These are phyloP conservation scores for Forbesichthys papilliferus DNA, from an alignment of 2,113 vertebrate genomes.

Conservation along the genomic window DNA sequence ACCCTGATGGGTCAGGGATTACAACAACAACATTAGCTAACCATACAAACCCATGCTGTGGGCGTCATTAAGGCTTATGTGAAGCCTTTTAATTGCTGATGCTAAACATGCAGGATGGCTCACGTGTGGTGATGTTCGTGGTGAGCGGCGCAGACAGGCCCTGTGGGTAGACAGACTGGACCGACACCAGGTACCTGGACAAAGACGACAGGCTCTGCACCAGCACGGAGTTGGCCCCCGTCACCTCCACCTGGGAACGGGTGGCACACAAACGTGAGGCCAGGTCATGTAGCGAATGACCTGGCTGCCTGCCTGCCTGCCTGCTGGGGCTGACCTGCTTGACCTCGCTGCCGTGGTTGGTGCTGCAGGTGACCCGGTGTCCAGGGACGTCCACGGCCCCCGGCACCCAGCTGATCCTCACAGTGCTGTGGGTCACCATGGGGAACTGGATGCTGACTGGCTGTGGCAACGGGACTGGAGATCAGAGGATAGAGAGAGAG, in stretches of 20 bases:
- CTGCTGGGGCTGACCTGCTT: slow-evolving; percentile 76
- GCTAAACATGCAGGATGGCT: slow-evolving; percentile 44
- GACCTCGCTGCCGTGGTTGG: slow-evolving; percentile 80
- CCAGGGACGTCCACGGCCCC: slow-evolving; percentile 58
- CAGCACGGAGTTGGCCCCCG: slow-evolving; percentile 76
- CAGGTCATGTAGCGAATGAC: neutral
- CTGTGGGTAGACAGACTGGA: slow-evolving; percentile 78
- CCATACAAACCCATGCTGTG: too few relatives aligned
- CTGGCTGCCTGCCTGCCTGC: neutral
- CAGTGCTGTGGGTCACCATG: slow-evolving; percentile 80
- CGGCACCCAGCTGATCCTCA: slow-evolving; percentile 82
- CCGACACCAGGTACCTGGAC: slow-evolving; percentile 83
- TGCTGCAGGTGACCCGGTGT: slow-evolving; percentile 80
- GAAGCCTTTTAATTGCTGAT: too few relatives aligned
- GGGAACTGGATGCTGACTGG: slow-evolving; percentile 81
- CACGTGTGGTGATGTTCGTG: slow-evolving; percentile 86
- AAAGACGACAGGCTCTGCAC: slow-evolving; percentile 85
- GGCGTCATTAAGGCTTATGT: too few relatives aligned
- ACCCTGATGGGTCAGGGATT: too few relatives aligned
- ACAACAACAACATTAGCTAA: too few relatives aligned
- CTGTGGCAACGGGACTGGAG: slow-evolving; percentile 76
- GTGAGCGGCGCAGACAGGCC: slow-evolving; percentile 80
- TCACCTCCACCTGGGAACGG: slow-evolving; percentile 79
- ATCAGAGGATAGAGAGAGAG: slow-evolving; percentile 21
- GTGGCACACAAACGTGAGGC: neutral